Evolutionary conservation across 2,888 invertebrate genomes (phyloP).

Genomic region (Erebia aethiops): DNA sequence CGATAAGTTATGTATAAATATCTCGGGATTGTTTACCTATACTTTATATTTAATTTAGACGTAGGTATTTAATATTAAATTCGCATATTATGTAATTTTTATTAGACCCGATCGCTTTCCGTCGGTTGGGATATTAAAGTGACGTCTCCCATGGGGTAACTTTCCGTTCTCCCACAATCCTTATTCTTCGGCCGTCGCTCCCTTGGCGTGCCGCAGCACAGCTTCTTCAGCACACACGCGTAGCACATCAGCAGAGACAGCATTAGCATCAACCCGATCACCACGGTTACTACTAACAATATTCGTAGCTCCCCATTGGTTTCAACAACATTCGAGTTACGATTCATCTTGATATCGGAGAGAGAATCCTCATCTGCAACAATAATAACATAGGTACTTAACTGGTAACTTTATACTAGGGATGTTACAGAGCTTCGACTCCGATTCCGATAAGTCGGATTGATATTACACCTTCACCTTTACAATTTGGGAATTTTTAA

Average conservation of each 20-base stretch:
- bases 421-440: too few species aligned
- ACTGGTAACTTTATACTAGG: too few species aligned
- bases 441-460: too few species aligned
- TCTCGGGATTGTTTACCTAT: not conserved
- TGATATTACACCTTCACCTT: too few species aligned
- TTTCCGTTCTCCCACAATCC: constrained; percentile 72
- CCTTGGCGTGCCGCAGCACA: constrained; percentile 83
- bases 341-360: constrained; percentile 60
- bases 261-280: constrained; percentile 84
- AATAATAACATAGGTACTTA: constrained; percentile 15
- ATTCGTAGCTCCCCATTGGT: constrained; percentile 83
- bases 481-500: too few species aligned
- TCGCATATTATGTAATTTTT: not conserved
- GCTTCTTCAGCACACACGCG: constrained; percentile 85
- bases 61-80: too few species aligned
- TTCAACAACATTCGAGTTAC: constrained; percentile 64
- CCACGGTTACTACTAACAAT: constrained; percentile 82
- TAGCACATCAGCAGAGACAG: constrained; percentile 86
- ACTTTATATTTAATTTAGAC: too few species aligned
- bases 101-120: constrained; percentile 79
- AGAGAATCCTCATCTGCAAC: constrained; percentile 39
- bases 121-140: constrained; percentile 85
- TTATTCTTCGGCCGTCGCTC: constrained; percentile 72
- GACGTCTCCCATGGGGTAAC: constrained; percentile 84
- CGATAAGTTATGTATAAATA: too few species aligned